These are phyloP conservation scores for Steinernema scapterisci DNA, from an alignment of 2,888 invertebrate genomes.

Conservation along the genomic window DNA sequence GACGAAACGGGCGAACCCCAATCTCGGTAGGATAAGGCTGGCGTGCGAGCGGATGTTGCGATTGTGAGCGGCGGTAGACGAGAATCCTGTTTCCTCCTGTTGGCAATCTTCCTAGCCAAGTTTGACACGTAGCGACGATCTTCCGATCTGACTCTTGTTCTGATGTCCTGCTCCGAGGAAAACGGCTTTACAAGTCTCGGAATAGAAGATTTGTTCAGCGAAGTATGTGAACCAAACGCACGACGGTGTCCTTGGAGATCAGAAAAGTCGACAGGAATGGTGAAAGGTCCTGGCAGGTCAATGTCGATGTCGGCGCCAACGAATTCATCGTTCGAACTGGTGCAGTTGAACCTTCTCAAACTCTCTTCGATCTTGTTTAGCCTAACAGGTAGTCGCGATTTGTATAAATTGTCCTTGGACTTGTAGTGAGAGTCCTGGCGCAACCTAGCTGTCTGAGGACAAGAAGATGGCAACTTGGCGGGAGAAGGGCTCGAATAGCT, in stretches of 20 bases:
- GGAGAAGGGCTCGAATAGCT: neutral
- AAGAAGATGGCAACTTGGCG: neutral
- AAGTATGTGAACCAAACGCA: neutral
- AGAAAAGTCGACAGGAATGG: conserved; percentile 33
- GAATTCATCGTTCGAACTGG: conserved; percentile 27
- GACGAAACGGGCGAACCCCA: neutral
- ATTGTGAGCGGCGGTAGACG: neutral
- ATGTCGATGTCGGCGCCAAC: conserved; percentile 40
- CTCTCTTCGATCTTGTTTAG: conserved; percentile 20
- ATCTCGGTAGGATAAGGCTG: neutral
- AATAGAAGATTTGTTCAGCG: neutral
- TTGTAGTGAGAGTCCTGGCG: conserved; percentile 3
- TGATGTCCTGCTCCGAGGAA: conserved; percentile 15
- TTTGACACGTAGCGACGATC: conserved; percentile 14
- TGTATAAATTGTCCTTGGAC: conserved; percentile 18
- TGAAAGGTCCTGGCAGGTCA: conserved; percentile 42
- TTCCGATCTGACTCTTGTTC: neutral
- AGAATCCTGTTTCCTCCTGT: neutral
- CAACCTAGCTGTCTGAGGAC: neutral
- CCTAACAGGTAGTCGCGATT: conserved; percentile 16
- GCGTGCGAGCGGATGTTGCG: neutral
- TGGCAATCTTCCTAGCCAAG: conserved; percentile 8
- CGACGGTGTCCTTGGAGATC: neutral
- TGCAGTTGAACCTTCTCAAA: neutral
- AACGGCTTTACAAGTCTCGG: neutral